Percentiles rank a stretch among this genome's conserved stretches.
Conservation (phyloP, 2,888 invertebrate genomes). For the Onthophagus sagittarius region DNA sequence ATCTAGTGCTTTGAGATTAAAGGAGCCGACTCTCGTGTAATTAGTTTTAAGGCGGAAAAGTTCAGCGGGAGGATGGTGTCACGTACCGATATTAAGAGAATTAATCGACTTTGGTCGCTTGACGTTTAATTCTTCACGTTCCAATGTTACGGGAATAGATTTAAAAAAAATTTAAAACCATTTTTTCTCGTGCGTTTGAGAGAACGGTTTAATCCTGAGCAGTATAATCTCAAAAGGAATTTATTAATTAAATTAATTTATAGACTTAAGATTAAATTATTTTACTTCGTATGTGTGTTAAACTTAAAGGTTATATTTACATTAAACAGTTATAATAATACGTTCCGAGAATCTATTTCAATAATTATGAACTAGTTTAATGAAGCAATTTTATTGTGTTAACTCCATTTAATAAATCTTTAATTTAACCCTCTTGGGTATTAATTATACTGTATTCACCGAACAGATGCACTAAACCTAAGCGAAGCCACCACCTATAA, state of each 20-base stretch:
- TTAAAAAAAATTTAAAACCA: too few relatives aligned
- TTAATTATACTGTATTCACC: too few relatives aligned
- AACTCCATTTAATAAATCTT: too few relatives aligned
- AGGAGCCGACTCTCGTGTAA: background rate
- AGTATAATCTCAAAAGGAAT: background rate
- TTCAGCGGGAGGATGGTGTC: background rate
- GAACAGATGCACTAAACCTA: too few relatives aligned
- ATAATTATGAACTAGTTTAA: background rate
- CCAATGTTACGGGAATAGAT: background rate
- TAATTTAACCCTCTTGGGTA: background rate
- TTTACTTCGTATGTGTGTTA: background rate
- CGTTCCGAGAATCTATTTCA: background rate
- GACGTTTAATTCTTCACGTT: background rate
- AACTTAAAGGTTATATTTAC: background rate
- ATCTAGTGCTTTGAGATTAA: background rate
- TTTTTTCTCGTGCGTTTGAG: background rate
- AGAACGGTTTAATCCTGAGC: background rate
- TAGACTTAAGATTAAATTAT: background rate
- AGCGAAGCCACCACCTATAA: too few relatives aligned
- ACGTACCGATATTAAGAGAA: background rate
- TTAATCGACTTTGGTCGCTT: background rate
- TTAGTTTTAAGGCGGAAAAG: background rate
- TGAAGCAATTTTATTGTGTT: too few relatives aligned
- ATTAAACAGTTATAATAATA: background rate
- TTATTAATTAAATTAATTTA: background rate